Base-by-base conservation (phyloP, 2,797 vertebrate genomes). In the Danio jaintianensis region DNA sequence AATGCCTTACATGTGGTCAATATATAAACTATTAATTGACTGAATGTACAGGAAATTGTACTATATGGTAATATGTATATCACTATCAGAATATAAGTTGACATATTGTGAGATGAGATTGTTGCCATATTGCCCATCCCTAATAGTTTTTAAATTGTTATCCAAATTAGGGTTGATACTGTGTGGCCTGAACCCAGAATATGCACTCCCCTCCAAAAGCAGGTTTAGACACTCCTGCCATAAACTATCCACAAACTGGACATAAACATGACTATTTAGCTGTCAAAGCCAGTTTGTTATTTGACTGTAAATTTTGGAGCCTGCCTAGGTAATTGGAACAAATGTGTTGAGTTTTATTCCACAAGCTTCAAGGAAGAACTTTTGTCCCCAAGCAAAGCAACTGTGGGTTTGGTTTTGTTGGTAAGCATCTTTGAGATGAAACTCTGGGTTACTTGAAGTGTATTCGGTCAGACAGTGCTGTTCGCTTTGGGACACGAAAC, bases 381-480 rank as follows among this genome's bases (percentile, higher is more conserved):
- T 58, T 45, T 72, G 70, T 73, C 50, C 38, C 13, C 52, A 36
- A 71, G 68, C 68, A 55, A 55, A 71, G 36, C 42, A 11, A 43
- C 40, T 64, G 43, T 48, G 22, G 47, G 22, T 67, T 55, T 42
- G 62, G 36, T 29, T 64, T 56, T 77, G 75, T 45, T 47, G 2
- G 9, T 67, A 20, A 5, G 4, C 62, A 67, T 64, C 53, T 9
- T 48, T 43, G 62, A 77, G 48, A 64, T 75, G 73, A 55, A 76
- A 67, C 48, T 18, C 63, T 64, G 13, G 52, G 7, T 77, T 55
- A 18, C 56, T 74, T 61, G 56, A 61, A 74, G 22, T 18, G 15
- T 61, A 74, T 74, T 74, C 48, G 47, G 6, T 48, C 16, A 74
- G 56, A 74, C 56, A 74, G 71, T 15, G 22, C 22, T 62, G 43